phyloP scores from a whole-genome alignment of 2,888 invertebrate genomes.

The Pycnomerus fuliginosus region DNA sequence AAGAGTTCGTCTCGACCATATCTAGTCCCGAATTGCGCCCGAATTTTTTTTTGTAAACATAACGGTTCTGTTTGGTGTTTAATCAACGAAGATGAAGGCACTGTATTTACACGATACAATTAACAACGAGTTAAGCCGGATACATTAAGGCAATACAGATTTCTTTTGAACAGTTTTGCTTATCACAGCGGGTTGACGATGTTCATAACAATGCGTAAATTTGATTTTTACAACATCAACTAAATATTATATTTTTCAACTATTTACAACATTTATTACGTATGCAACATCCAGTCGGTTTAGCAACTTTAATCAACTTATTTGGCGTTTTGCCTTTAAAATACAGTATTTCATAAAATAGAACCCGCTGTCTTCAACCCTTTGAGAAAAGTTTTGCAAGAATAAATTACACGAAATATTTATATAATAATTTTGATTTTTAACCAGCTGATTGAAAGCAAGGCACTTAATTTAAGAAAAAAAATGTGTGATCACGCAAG shows the following conservation, averaged over 20 bases:
- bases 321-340: no score
- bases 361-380: no score
- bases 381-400: no score
- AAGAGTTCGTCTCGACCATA: slow-evolving; percentile 52
- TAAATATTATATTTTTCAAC: neutral
- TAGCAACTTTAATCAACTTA: no score
- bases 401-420: no score
- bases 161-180: slow-evolving; percentile 41
- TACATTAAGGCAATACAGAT: slow-evolving; percentile 42
- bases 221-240: slow-evolving; percentile 1
- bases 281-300: no score
- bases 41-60: slow-evolving; percentile 34
- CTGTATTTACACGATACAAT: slow-evolving; percentile 37
- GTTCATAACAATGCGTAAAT: slow-evolving; percentile 24
- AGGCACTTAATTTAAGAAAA: no score
- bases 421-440: no score
- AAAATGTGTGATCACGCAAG: no score
- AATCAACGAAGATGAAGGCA: slow-evolving; percentile 40
- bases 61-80: slow-evolving; percentile 28
- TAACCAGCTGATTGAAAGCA: no score
- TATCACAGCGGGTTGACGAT: slow-evolving; percentile 51
- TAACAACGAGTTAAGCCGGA: slow-evolving; percentile 40
- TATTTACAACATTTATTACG: slow-evolving; percentile 10
- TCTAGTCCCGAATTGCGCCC: no score
- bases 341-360: no score